Evolutionary conservation across 2,888 invertebrate species (phyloP).

Genomic region (Orthosia gothica): DNA sequence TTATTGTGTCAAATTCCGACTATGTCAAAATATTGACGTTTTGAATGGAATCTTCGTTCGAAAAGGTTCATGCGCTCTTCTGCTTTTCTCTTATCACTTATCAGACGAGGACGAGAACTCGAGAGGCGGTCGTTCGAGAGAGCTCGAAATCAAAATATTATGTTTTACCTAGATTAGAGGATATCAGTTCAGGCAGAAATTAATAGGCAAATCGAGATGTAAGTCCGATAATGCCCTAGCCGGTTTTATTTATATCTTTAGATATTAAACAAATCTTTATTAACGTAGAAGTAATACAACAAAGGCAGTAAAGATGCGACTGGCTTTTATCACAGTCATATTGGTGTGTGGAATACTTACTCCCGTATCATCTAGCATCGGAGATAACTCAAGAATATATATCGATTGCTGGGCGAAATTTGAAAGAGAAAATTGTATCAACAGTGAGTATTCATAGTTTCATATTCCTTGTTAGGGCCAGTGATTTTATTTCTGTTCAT

Average conservation of each 20-base stretch:
- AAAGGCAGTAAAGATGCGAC: slow-evolving; percentile 43
- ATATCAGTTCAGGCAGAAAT: neutral
- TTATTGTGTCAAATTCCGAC: neutral
- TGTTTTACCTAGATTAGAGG: neutral
- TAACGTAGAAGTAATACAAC: neutral
- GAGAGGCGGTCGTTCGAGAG: neutral
- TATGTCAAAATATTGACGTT: neutral
- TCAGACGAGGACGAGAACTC: no score
- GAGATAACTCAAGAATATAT: slow-evolving; percentile 91
- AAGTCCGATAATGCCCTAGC: slow-evolving; percentile 6
- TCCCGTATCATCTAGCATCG: slow-evolving; percentile 78
- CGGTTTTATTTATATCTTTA: slow-evolving; percentile 13
- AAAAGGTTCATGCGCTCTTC: no score
- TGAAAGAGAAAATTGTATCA: slow-evolving; percentile 86
- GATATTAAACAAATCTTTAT: neutral
- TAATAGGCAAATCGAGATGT: neutral
- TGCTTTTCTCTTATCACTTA: no score
- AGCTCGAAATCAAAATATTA: slow-evolving; percentile 1
- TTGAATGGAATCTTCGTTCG: slow-evolving; percentile 21
- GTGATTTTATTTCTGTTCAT: slow-evolving; percentile 4
- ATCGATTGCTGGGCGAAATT: slow-evolving; percentile 90
- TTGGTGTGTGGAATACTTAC: slow-evolving; percentile 61
- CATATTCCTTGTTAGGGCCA: neutral
- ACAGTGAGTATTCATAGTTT: slow-evolving; percentile 80
- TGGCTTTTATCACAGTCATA: slow-evolving; percentile 18